Percentiles rank a stretch among this genome's conserved stretches.
Conservation (phyloP, 2,888 invertebrate species). For the Rutpela maculata region DNA sequence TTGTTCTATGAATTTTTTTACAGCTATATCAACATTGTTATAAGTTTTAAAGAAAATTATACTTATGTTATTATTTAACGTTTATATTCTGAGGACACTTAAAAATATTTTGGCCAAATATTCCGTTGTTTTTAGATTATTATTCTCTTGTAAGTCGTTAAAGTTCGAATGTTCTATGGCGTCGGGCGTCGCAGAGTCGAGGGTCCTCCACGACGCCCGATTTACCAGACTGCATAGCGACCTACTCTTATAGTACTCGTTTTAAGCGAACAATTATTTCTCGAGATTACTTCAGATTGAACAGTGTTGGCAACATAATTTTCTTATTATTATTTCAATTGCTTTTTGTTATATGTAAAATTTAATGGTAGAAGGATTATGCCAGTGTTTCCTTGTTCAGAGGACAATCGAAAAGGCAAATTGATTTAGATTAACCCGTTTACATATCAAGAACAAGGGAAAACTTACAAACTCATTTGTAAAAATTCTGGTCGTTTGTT, state of each 20-base stretch:
- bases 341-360: not conserved
- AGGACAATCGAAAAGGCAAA: too few relatives aligned
- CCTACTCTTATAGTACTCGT: conserved; percentile 10
- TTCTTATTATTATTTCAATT: conserved; percentile 9
- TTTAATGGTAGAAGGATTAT: not conserved
- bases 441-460: too few relatives aligned
- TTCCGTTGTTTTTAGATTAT: not conserved
- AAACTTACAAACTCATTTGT: too few relatives aligned
- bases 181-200: conserved; percentile 4
- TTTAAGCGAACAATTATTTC: conserved; percentile 24
- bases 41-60: too few relatives aligned
- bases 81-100: not conserved
- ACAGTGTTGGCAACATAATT: conserved; percentile 6
- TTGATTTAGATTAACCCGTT: too few relatives aligned
- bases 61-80: too few relatives aligned
- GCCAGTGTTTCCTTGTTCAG: too few relatives aligned
- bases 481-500: too few relatives aligned
- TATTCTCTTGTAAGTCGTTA: not conserved
- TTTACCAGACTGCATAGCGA: conserved; percentile 12
- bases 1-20: too few relatives aligned
- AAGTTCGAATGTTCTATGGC: not conserved
- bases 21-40: too few relatives aligned
- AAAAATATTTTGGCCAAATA: not conserved
- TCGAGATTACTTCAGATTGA: conserved; percentile 24
- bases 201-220: conserved; percentile 15